Evolutionary conservation across 2,797 vertebrate genomes (phyloP).

Genomic region (Tarsius wallacei): DNA sequence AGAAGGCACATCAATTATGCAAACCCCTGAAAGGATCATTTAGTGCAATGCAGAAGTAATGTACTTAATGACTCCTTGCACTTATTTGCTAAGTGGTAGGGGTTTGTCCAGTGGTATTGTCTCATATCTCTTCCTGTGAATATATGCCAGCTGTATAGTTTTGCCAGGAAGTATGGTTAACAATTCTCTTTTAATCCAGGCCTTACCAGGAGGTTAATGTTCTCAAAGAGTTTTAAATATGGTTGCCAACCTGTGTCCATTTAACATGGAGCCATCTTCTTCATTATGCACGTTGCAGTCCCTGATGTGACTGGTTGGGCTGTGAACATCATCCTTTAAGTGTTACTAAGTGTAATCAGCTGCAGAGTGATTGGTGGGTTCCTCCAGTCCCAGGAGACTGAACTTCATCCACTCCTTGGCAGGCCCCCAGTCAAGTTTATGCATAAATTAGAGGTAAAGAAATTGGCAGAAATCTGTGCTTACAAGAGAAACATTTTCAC

Average conservation of each 20-base stretch:
- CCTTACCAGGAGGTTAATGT: background rate
- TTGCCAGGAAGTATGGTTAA: background rate
- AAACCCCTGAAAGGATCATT: background rate
- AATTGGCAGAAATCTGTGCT: constrained; percentile 44
- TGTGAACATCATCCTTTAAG: background rate
- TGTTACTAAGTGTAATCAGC: background rate
- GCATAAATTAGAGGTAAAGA: background rate
- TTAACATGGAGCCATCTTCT: background rate
- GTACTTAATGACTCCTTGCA: background rate
- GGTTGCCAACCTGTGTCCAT: background rate
- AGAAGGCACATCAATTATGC: background rate
- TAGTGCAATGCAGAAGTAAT: background rate
- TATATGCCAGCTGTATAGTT: background rate
- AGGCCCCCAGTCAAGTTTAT: background rate
- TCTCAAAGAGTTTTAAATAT: background rate
- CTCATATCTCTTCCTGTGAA: background rate
- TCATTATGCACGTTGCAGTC: background rate
- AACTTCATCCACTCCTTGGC: background rate
- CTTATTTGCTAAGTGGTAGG: background rate
- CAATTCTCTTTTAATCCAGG: background rate
- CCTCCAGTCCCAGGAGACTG: background rate
- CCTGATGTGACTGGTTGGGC: background rate
- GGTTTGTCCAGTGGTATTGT: background rate
- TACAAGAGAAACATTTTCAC: constrained; percentile 12
- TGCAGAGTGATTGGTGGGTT: background rate